These are phyloP conservation scores for Protobothrops flavoviridis DNA, from an alignment of 2,113 vertebrate species.

Conservation along the genomic window DNA sequence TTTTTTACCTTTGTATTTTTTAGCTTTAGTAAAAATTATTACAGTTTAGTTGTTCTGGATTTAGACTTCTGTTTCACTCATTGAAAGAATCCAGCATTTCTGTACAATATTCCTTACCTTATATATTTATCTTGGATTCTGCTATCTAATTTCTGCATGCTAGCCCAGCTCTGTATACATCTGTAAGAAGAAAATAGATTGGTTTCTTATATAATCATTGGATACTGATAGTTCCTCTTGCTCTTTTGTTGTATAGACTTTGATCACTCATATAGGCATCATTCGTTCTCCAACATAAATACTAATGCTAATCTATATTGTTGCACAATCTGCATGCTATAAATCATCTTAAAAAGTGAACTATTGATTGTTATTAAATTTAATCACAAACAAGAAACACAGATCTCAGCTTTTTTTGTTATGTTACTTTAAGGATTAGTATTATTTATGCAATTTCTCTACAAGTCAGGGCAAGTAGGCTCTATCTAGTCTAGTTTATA, in stretches of 20 bases:
- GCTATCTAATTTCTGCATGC: background rate
- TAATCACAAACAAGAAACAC: slow-evolving; percentile 2
- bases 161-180: slow-evolving; percentile 11
- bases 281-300: slow-evolving; percentile 21
- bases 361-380: slow-evolving; percentile 11
- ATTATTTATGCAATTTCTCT: background rate
- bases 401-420: slow-evolving; percentile 7
- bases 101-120: background rate
- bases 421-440: background rate
- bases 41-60: background rate
- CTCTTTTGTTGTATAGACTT: slow-evolving; percentile 23
- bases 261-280: slow-evolving; percentile 12
- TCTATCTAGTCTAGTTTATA: background rate
- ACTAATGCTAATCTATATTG: background rate
- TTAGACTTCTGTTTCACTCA: background rate
- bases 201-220: slow-evolving; percentile 3
- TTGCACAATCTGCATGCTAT: slow-evolving; percentile 19
- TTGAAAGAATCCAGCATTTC: background rate
- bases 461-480: background rate
- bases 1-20: too few relatives aligned
- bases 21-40: background rate
- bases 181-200: background rate
- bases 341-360: background rate
- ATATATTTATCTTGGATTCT: slow-evolving; percentile 6
- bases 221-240: slow-evolving; percentile 16